A percentile compares a stretch with the other conserved stretches of the same genome.
phyloP scores from a whole-genome alignment of 2,888 invertebrate genomes.

The Tethea ocularis region DNA sequence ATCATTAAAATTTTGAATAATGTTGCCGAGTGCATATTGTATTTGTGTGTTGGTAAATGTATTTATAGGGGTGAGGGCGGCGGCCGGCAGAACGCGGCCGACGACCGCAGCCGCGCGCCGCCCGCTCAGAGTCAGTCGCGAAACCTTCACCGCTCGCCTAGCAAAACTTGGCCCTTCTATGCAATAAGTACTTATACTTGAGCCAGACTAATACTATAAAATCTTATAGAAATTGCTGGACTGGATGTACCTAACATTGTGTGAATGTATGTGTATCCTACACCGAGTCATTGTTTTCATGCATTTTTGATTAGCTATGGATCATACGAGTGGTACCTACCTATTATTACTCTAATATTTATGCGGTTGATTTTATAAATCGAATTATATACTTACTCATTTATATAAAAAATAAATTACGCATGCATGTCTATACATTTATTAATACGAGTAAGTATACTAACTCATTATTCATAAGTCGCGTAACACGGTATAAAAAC shows the following conservation, averaged over 20 bases:
- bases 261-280: no score
- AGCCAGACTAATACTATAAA: neutral
- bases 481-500: neutral
- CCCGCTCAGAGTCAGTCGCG: no score
- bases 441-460: neutral
- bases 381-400: no score
- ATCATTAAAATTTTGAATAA: conserved; percentile 59
- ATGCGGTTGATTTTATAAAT: no score
- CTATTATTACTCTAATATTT: no score
- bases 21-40: conserved; percentile 61
- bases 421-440: neutral
- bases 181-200: conserved; percentile 8
- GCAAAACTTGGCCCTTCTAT: conserved; percentile 25
- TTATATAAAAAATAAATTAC: neutral
- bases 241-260: neutral
- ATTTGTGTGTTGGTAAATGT: conserved; percentile 55
- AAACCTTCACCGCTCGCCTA: conserved; percentile 13
- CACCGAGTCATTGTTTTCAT: no score
- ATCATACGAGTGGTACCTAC: neutral
- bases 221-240: neutral
- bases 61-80: conserved; percentile 69
- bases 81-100: conserved; percentile 48
- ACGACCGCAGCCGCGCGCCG: conserved; percentile 38
- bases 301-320: neutral
- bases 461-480: neutral